phyloP scores from a whole-genome alignment of 1,140 invertebrate genomes.

The Drosophila pachea region DNA sequence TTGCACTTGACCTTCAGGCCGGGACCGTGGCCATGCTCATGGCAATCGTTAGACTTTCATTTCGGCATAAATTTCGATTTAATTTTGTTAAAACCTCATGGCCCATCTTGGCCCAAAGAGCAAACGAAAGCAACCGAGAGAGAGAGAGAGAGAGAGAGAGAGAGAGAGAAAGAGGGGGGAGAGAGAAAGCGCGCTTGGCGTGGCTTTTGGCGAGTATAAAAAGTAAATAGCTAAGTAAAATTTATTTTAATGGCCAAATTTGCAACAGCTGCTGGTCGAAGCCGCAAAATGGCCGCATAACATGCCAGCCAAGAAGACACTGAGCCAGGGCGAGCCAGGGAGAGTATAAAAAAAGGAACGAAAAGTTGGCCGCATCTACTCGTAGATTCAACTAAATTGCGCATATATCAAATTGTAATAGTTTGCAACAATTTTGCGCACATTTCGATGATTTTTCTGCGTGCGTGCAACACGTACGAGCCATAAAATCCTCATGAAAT shows the following conservation, averaged over 20 bases:
- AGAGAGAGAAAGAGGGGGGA: neutral
- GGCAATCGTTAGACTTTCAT: constrained; percentile 22
- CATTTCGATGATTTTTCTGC: constrained; percentile 47
- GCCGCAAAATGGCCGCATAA: constrained; percentile 53
- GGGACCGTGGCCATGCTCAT: neutral
- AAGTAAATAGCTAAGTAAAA: constrained; percentile 56
- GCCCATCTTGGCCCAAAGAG: constrained; percentile 10
- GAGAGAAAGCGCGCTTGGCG: neutral
- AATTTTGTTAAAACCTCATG: constrained; percentile 56
- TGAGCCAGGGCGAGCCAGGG: neutral
- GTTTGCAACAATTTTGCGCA: constrained; percentile 58
- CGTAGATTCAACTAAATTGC: constrained; percentile 58
- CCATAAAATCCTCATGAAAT: constrained; percentile 43
- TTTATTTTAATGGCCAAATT: constrained; percentile 59
- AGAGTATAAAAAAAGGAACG: constrained; percentile 3
- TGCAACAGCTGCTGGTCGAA: constrained; percentile 52
- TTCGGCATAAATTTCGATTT: constrained; percentile 43
- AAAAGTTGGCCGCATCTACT: constrained; percentile 39
- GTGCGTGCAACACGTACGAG: constrained; percentile 57
- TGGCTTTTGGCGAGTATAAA: constrained; percentile 29
- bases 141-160: too few species aligned
- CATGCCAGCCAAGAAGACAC: constrained; percentile 33
- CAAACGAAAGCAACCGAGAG: neutral
- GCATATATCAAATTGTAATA: constrained; percentile 63
- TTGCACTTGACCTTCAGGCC: constrained; percentile 32